Conservation (phyloP, 2,113 vertebrate genomes). For the Tragelaphus scriptus region DNA sequence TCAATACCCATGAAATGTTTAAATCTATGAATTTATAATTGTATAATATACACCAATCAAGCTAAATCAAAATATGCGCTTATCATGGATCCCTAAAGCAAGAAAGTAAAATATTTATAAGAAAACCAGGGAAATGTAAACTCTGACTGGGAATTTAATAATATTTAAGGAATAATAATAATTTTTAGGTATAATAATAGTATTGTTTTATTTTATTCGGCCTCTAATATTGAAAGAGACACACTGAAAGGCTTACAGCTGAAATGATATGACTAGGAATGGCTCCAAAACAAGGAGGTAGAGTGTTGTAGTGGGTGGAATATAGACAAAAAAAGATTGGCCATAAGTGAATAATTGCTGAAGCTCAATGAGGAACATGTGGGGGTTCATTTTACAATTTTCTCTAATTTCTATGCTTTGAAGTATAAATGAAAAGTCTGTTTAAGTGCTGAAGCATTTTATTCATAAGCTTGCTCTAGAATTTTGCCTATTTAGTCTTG, state of each 20-base stretch:
- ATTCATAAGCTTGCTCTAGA: neutral
- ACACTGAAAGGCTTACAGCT: neutral
- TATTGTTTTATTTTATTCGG: neutral
- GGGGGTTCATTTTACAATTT: neutral
- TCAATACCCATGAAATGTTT: neutral
- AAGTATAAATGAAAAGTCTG: neutral
- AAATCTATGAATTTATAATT: neutral
- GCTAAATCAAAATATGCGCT: neutral
- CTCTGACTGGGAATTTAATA: neutral
- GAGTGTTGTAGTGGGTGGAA: neutral
- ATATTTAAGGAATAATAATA: neutral
- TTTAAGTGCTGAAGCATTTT: neutral
- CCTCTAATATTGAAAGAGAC: neutral
- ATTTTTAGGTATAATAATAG: neutral
- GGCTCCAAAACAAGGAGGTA: neutral
- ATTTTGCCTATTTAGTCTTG: neutral
- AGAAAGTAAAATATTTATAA: neutral
- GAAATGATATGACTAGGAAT: neutral
- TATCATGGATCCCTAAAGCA: neutral
- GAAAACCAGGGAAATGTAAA: neutral
- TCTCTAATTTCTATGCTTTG: neutral
- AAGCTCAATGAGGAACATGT: neutral
- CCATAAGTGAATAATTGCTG: neutral
- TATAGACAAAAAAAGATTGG: neutral
- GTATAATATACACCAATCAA: neutral